Evolutionary conservation across 2,797 vertebrate genomes (phyloP), one percentile per base, ranked within the genome.

Genomic region (Enteromius afrohamiltoni): DNA sequence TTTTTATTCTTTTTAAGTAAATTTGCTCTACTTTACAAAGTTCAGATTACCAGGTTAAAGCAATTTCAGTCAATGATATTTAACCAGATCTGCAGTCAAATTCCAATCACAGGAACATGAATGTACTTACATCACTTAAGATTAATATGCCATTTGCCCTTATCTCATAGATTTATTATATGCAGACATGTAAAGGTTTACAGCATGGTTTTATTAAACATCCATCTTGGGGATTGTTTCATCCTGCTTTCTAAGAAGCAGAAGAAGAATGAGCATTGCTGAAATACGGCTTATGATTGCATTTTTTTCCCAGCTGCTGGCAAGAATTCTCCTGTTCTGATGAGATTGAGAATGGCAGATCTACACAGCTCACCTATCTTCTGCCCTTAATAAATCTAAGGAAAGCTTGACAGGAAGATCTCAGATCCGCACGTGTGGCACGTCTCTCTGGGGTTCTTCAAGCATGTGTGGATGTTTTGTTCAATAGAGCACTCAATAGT

Each of bases 271-370:
- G 75, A 86, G 82, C 21, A 26, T 77, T 85, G 83, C 73, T 77
- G 84, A 91, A 90, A 88, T 89, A 91, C 88, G 83, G 79, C 71
- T 75, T 73, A 86, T 69, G 85, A 91, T 92, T 90, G 85, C 88
- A 90, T 90, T 86, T 68, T 89, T 21, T 3, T 45, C 79, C 71
- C 42, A 23, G 84, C 80, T 88, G 55, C 85, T 87, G 86, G 83
- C 85, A 81, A 40, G 40, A 69, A 45, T 53, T 51, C 64, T 55
- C 13, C 70, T 75, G 76, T 82, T 71, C 73, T 85, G 85, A 87
- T 89, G 86, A 88, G 86, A 88, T 79, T 86, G 80, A 71, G 79
- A 90, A 86, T 82, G 75, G 65, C 79, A 76, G 79, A 83, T 82
- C 87, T 82, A 87, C 86, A 88, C 82, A 83, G 31, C 47, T 53